Base-by-base conservation (phyloP, 2,888 invertebrate genomes). In the Tinea pellionella region DNA sequence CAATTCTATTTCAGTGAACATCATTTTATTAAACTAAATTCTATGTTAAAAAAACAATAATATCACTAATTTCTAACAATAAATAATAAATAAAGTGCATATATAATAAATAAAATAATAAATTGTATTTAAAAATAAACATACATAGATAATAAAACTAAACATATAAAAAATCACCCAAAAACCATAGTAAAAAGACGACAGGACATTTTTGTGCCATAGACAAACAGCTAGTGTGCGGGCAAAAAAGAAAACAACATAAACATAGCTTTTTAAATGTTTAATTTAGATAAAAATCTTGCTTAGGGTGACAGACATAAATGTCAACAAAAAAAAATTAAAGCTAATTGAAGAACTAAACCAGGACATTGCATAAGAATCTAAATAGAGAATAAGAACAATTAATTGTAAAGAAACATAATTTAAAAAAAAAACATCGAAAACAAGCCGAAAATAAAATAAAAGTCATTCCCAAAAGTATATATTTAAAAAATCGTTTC, bases 61-160 rank as follows among this genome's bases (percentile, higher is more conserved):
- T 47, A 60, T 9, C 47, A 57, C 32, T 32, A 63, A 53, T n/a
- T n/a, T n/a, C n/a, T n/a, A n/a, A n/a, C n/a, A n/a, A n/a, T n/a
- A n/a, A 24, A 24, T 24, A 24, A 24, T 30, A 58, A 63, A 65
- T 68, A 71, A 68, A 68, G 63, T 67, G 68, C 61, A 9, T n/a
- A n/a, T n/a, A n/a, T 51, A 61, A 61, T 24, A 60, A 32, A 61
- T 55, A 57, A 24, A 37, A n/a, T 53, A 61, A 24, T 61, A 59
- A 61, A 53, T 37, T 6, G 37, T 9, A 9, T 37, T 9, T 12
- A 12, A 37, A 37, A 37, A 37, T 37, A 37, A 12, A 37, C 37
- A 37, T 37, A 37, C 9, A 37, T 37, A 37, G 1, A 37, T 37
- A 37, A 37, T 37, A 37, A 37, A 37, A 37, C 9, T 2, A 37